phyloP scores from a whole-genome alignment of 2,113 vertebrate species.

The Otolemur garnettii region DNA sequence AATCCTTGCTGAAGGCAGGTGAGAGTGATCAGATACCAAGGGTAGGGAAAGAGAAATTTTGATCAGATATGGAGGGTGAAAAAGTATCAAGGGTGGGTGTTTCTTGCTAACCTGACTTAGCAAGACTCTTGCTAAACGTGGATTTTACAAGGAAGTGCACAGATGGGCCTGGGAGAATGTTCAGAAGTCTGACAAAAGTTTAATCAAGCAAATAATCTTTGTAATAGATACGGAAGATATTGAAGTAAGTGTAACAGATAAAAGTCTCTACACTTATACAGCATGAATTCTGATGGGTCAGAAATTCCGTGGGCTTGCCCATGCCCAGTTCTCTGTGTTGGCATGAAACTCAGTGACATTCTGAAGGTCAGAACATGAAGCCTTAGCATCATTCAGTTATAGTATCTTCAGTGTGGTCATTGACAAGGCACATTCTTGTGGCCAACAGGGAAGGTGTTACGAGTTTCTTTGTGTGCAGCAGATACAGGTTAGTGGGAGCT shows the following conservation, averaged over 20 bases:
- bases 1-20: neutral
- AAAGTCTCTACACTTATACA: neutral
- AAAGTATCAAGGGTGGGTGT: neutral
- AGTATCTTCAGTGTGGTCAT: neutral
- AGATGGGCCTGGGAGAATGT: neutral
- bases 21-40: neutral
- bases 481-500: neutral
- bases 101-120: neutral
- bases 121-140: neutral
- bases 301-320: neutral
- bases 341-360: neutral
- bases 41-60: neutral
- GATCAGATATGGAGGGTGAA: neutral
- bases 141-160: neutral
- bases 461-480: neutral
- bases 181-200: neutral
- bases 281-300: neutral
- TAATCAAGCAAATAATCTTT: neutral
- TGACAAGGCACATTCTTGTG: neutral
- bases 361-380: neutral
- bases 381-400: neutral
- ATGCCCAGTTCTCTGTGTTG: neutral
- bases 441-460: neutral
- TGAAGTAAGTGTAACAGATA: neutral
- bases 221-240: neutral